Percentiles rank a stretch among this genome's conserved stretches.
Conservation (phyloP, 1,140 invertebrate genomes). For the Neotoxoptera formosana region DNA sequence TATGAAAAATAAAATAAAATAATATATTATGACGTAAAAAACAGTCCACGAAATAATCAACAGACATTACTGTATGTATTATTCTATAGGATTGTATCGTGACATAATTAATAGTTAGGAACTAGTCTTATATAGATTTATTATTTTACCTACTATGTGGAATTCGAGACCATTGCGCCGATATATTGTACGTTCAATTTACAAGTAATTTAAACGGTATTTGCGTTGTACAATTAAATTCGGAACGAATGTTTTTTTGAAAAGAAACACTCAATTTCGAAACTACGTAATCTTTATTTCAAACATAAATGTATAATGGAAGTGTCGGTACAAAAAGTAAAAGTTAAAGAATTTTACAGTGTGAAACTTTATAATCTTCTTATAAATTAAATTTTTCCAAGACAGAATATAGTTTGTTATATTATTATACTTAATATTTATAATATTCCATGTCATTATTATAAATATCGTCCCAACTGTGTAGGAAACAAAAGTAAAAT, state of each 20-base stretch:
- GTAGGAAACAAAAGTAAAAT: neutral
- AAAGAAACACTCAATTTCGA: neutral
- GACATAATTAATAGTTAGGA: neutral
- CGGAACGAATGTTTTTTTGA: neutral
- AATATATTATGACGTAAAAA: neutral
- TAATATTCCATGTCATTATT: neutral
- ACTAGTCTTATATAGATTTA: neutral
- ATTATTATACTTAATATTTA: neutral
- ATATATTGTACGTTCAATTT: neutral
- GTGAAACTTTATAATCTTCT: neutral
- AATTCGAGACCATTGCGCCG: neutral
- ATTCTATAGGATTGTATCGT: neutral
- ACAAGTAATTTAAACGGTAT: neutral
- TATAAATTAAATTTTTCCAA: neutral
- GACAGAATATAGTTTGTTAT: constrained; percentile 7
- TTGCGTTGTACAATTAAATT: neutral
- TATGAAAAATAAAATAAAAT: neutral
- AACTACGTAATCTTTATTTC: neutral
- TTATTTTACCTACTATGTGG: neutral
- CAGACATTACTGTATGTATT: neutral
- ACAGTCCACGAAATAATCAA: neutral
- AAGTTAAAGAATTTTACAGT: neutral
- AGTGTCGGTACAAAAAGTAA: neutral
- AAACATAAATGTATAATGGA: neutral
- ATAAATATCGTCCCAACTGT: neutral